Percentiles rank a stretch among this genome's conserved stretches.
Evolutionary conservation across 2,888 invertebrate genomes (phyloP).

Genomic region (Nebria salina): DNA sequence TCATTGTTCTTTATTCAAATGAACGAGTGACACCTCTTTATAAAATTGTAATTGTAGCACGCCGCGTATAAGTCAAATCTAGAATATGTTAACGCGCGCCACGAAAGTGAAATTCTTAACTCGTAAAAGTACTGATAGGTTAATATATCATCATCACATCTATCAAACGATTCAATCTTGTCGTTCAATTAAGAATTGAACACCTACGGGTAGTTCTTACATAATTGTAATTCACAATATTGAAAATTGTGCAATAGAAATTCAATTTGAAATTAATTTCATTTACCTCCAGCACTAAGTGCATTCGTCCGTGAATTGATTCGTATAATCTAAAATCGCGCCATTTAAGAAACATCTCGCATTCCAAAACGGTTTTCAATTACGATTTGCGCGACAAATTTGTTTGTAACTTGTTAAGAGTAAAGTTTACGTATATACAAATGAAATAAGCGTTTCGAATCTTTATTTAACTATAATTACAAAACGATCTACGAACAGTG

Average conservation of each 20-base stretch:
- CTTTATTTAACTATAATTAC: constrained; percentile 35
- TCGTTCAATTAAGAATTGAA: constrained; percentile 10
- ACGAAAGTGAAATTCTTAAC: neutral
- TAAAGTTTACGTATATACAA: constrained; percentile 16
- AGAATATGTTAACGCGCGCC: neutral
- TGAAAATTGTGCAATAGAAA: too few species aligned
- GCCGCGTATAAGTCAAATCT: neutral
- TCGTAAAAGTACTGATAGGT: neutral
- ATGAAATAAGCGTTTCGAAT: constrained; percentile 16
- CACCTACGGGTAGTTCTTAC: constrained; percentile 4
- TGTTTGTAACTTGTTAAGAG: constrained; percentile 32
- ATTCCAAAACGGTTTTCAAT: constrained; percentile 23
- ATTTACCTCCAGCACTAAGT: too few species aligned
- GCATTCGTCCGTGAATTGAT: too few species aligned
- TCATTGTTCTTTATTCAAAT: neutral
- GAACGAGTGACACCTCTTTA: neutral
- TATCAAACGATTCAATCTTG: constrained; percentile 15
- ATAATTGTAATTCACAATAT: neutral
- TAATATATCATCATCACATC: constrained; percentile 20
- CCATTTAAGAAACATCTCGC: too few species aligned
- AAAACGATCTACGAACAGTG: constrained; percentile 20
- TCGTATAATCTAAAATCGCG: too few species aligned
- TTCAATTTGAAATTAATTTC: too few species aligned
- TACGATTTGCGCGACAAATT: constrained; percentile 22
- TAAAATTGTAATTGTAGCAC: neutral